These are phyloP conservation scores for Ceratitis capitata DNA, from an alignment of 1,140 invertebrate species.

Conservation along the genomic window DNA sequence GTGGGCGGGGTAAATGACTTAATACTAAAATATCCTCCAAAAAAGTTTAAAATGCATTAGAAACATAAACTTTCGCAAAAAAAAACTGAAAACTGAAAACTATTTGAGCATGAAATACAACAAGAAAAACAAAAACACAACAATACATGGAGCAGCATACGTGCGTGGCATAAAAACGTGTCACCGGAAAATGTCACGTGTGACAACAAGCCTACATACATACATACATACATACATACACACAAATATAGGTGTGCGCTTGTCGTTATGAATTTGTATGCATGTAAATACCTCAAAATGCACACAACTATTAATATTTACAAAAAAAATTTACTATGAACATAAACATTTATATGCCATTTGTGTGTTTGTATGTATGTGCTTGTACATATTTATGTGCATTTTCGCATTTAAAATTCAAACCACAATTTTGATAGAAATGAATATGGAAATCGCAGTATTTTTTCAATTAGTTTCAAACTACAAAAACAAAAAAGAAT, in stretches of 20 bases:
- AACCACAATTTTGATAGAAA: background rate
- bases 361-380: background rate
- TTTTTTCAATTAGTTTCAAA: slow-evolving; percentile 22
- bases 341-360: background rate
- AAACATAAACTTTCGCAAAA: slow-evolving; percentile 33
- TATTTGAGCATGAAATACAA: slow-evolving; percentile 19
- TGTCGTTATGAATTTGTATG: background rate
- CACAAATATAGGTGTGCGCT: background rate
- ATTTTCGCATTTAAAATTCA: background rate
- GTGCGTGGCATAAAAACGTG: slow-evolving; percentile 9
- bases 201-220: background rate
- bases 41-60: slow-evolving; percentile 18
- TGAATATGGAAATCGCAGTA: slow-evolving; percentile 6
- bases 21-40: background rate
- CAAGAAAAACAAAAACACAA: too few relatives aligned
- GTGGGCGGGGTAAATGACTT: background rate
- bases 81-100: too few relatives aligned
- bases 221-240: background rate
- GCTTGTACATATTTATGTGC: background rate
- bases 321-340: too few relatives aligned
- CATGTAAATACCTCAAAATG: background rate
- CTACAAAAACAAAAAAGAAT: background rate
- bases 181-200: slow-evolving; percentile 32
- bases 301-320: background rate
- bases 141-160: background rate